Percentiles rank a stretch among this genome's conserved stretches.
phyloP scores from a whole-genome alignment of 2,797 vertebrate genomes.

The Sebastes itinus region DNA sequence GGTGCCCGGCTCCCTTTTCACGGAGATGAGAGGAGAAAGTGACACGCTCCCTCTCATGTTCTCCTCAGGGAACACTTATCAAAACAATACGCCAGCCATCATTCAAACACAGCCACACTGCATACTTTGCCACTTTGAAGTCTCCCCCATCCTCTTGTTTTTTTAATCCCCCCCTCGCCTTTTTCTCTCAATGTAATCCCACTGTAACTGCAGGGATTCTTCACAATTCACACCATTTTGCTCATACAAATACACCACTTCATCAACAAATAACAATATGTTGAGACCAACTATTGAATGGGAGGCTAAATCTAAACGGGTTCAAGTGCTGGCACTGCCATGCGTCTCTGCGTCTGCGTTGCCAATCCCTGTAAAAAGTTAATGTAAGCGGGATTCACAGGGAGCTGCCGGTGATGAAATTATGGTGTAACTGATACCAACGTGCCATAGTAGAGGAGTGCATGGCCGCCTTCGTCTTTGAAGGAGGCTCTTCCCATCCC shows the following conservation, averaged over 20 bases:
- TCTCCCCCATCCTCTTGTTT: conserved; percentile 55
- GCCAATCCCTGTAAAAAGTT: conserved; percentile 87
- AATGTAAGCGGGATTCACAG: conserved; percentile 86
- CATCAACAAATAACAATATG: conserved; percentile 71
- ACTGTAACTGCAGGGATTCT: conserved; percentile 61
- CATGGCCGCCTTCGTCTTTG: conserved; percentile 74
- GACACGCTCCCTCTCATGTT: conserved; percentile 61
- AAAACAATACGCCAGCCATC: conserved; percentile 75
- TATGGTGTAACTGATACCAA: conserved; percentile 88
- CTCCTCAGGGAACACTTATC: conserved; percentile 77
- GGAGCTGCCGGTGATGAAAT: conserved; percentile 88
- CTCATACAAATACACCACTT: conserved; percentile 58
- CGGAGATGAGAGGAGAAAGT: conserved; percentile 57
- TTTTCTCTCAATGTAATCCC: conserved; percentile 55
- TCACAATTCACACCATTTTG: conserved; percentile 53
- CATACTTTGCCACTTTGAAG: conserved; percentile 70
- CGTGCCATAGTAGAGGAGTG: conserved; percentile 76
- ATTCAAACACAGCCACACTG: conserved; percentile 57
- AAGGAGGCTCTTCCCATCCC: conserved; percentile 75
- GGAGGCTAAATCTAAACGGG: conserved; percentile 56
- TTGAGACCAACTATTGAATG: conserved; percentile 46
- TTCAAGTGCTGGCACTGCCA: conserved; percentile 61
- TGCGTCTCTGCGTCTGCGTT: conserved; percentile 74
- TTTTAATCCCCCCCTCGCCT: conserved; percentile 52
- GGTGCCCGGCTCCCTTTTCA: conserved; percentile 29